These are phyloP conservation scores for Lonchura striata DNA, from an alignment of 2,113 vertebrate species.

Conservation along the genomic window DNA sequence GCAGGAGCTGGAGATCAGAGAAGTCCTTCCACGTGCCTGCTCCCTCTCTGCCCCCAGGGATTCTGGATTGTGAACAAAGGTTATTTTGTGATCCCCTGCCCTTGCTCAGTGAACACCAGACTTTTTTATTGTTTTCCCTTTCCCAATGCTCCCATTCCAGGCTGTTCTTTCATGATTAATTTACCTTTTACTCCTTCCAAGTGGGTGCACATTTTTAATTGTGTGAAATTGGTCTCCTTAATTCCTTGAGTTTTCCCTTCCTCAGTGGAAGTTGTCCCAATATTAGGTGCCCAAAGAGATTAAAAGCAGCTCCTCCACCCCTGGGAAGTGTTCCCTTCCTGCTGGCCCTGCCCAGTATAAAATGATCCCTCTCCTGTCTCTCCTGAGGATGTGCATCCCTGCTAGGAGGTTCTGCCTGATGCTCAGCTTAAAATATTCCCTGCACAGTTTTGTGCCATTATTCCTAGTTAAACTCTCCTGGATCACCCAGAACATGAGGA, in stretches of 20 bases:
- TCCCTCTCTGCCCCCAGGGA: not conserved
- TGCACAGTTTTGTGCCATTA: slow-evolving; percentile 28
- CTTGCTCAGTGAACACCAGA: not conserved
- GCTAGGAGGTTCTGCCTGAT: not conserved
- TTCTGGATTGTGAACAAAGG: not conserved
- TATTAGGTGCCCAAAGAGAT: not conserved
- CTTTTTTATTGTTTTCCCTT: not conserved
- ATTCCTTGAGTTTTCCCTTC: not conserved
- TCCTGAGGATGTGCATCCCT: not conserved
- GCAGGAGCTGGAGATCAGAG: not conserved
- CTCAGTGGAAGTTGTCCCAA: not conserved
- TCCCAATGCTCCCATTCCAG: not conserved
- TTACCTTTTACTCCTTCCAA: not conserved
- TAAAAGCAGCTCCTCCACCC: not conserved
- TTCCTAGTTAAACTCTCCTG: slow-evolving; percentile 37
- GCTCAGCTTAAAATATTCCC: slow-evolving; percentile 8
- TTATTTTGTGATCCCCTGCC: not conserved
- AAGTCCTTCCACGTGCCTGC: not conserved
- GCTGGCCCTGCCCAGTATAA: not conserved
- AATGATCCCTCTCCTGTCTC: not conserved
- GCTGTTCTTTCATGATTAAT: not conserved
- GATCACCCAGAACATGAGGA: slow-evolving; percentile 34
- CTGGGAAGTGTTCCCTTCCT: not conserved
- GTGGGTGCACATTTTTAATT: not conserved
- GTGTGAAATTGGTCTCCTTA: not conserved